Base-by-base conservation (phyloP, 2,113 vertebrate species). In the Jaculus jaculus region DNA sequence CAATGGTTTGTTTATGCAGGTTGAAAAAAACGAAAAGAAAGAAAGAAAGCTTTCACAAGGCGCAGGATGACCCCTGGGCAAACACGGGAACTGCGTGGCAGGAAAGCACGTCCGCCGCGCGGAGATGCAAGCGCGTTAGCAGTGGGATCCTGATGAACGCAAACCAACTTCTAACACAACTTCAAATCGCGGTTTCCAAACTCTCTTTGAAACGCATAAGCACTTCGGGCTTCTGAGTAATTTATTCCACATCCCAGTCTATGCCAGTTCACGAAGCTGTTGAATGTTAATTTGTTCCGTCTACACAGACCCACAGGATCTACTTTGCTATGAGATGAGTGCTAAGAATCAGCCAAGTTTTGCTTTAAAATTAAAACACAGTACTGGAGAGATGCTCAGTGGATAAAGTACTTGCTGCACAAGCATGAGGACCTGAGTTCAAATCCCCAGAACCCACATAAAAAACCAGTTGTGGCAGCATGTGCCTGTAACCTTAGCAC, bases 311-410 rank as follows among this genome's bases (percentile, higher is more conserved):
- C 42, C 72, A 39, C 26, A n/a, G 6, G 12, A 39, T 89, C 21
- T 89, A 51, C 24, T 80, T 83, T 13, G 28, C 84, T 87, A 32
- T 78, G 68, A 51, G 34, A 78, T 47, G 16, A 88, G 39, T 32
- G 34, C 83, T 4, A 69, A 94, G 9, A 84, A 91, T 58, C 39
- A 28, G 16, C 75, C 47, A 92, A 34, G 72, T 79, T 87, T 94
- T 69, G 24, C 83, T 73, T 95, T 89, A 89, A 91, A 85, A 92
- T 30, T 69, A 10, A 85, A 78, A 83, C 72, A 85, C 60, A 92
- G 65, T 90, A 54, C 54, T 54, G 54, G 54, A 3, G 54, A 54
- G 54, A 54, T 54, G 15, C 6, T 54, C 54, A 54, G 54, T 54
- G 54, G 54, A 16, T 54, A 54, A 54, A 15, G 11, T 8, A 16